These are phyloP conservation scores for Dione vanillae DNA, from an alignment of 2,888 invertebrate genomes.

Conservation along the genomic window DNA sequence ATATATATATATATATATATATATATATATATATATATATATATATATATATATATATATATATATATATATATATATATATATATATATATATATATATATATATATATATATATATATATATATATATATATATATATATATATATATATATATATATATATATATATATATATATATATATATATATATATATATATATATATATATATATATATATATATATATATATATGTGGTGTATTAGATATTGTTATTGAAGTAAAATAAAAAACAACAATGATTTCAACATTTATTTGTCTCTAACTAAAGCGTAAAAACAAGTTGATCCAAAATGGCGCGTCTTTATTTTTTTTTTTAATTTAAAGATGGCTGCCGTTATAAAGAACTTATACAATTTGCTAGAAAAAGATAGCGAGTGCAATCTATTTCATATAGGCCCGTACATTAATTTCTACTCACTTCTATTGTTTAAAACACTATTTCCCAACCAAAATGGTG, in stretches of 20 bases:
- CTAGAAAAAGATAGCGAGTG: neutral
- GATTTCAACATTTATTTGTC: neutral
- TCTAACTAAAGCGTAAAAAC: neutral
- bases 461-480: neutral
- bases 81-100: no score
- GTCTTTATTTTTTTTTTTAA: neutral
- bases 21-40: no score
- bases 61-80: no score
- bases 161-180: no score
- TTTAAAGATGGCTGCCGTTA: neutral
- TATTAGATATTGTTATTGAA: constrained; percentile 7
- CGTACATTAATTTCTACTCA: neutral
- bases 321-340: constrained; percentile 1
- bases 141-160: no score
- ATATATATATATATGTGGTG: neutral
- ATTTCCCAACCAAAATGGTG: no score
- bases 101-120: no score
- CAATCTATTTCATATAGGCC: neutral
- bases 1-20: no score
- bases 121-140: no score
- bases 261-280: neutral
- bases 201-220: no score
- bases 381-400: neutral
- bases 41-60: no score
- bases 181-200: no score